These are phyloP conservation scores for Stenoptilia bipunctidactyla DNA, from an alignment of 2,888 invertebrate genomes.

Conservation along the genomic window DNA sequence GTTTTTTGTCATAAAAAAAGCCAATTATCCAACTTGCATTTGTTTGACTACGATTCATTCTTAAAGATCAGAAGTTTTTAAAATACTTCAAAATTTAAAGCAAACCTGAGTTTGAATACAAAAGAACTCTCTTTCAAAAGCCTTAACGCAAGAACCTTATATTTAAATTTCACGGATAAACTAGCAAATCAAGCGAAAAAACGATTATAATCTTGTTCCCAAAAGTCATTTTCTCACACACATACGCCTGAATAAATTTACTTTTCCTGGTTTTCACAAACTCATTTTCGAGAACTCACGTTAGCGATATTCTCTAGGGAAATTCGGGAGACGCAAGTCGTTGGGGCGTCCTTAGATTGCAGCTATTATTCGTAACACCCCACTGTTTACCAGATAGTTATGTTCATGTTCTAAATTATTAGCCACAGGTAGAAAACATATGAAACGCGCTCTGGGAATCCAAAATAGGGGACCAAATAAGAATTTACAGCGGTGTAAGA, in stretches of 20 bases:
- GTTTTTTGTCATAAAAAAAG: no score
- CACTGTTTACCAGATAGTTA: conserved; percentile 59
- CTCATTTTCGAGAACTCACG: background rate
- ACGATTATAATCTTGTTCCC: background rate
- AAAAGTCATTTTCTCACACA: background rate
- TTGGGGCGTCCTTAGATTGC: conserved; percentile 51
- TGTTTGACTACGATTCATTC: no score
- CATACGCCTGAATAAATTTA: background rate
- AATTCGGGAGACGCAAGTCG: conserved; percentile 45
- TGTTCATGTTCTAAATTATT: conserved; percentile 49
- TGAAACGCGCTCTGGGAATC: background rate
- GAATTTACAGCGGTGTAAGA: background rate
- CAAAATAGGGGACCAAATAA: background rate
- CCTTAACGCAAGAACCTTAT: no score
- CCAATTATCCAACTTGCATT: no score
- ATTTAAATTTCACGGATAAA: no score
- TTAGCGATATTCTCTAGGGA: conserved; percentile 41
- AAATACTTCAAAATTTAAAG: no score
- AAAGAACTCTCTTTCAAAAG: no score
- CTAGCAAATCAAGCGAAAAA: background rate
- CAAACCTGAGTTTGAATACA: no score
- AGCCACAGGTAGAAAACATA: conserved; percentile 37
- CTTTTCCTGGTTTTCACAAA: background rate
- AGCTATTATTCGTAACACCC: conserved; percentile 56
- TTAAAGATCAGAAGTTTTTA: no score